Percentiles rank a stretch among this genome's conserved stretches.
These are phyloP conservation scores for Neogale vison DNA, from an alignment of 2,113 vertebrate species.

Conservation along the genomic window DNA sequence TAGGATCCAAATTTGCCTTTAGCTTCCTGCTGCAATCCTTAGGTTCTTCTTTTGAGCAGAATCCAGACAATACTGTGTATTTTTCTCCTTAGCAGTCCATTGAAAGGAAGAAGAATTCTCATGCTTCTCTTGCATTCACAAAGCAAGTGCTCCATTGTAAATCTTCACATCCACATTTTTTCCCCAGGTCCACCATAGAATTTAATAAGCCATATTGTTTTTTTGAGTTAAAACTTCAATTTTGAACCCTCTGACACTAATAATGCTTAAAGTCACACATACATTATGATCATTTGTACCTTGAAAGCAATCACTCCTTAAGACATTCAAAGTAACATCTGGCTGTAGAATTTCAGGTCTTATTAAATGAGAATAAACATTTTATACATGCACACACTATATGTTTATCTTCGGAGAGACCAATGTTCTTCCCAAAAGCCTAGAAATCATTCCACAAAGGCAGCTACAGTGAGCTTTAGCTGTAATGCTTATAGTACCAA, in stretches of 20 bases:
- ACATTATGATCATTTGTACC: neutral
- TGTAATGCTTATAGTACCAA: neutral
- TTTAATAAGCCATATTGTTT: neutral
- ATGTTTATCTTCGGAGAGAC: neutral
- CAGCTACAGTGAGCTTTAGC: neutral
- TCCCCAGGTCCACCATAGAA: neutral
- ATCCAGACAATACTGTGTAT: neutral
- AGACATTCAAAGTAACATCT: neutral
- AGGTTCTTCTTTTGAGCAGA: neutral
- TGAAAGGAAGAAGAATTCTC: neutral
- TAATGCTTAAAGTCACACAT: neutral
- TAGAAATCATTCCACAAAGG: neutral
- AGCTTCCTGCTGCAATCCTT: neutral
- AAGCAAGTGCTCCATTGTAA: neutral
- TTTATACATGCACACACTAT: neutral
- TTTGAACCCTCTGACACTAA: neutral
- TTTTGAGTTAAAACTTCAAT: neutral
- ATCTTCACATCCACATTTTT: neutral
- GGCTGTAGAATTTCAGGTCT: neutral
- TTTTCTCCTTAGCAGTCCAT: neutral
- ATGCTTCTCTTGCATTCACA: neutral
- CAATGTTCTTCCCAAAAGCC: neutral
- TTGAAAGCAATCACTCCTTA: neutral
- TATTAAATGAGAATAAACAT: neutral
- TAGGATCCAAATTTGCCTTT: neutral